A percentile compares a stretch with the other conserved stretches of the same genome.
Evolutionary conservation across 2,113 vertebrate genomes (phyloP).

Genomic region (Pongo abelii): DNA sequence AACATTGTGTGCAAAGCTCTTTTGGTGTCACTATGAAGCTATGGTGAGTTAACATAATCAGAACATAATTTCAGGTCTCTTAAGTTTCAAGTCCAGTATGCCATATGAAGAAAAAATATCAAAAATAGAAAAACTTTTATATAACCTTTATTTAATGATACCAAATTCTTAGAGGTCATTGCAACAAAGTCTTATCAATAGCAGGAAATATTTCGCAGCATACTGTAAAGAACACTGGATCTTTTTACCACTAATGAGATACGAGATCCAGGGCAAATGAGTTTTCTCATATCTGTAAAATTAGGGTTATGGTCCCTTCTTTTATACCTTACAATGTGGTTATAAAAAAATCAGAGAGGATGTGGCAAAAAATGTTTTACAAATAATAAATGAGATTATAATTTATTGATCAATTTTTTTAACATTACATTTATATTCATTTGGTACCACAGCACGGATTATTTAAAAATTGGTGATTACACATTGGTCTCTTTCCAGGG

Average conservation of each 20-base stretch:
- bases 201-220: not conserved
- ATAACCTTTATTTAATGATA: not conserved
- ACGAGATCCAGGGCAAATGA: not conserved
- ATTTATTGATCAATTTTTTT: not conserved
- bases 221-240: not conserved
- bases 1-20: not conserved
- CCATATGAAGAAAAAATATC: not conserved
- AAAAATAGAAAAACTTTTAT: not conserved
- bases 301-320: not conserved
- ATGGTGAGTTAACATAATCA: not conserved
- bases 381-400: not conserved
- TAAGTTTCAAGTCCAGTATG: not conserved
- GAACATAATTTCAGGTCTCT: not conserved
- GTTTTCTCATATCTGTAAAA: not conserved
- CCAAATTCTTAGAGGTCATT: not conserved
- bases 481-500: conserved; percentile 5
- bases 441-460: not conserved
- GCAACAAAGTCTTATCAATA: not conserved
- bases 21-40: not conserved
- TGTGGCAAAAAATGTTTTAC: not conserved
- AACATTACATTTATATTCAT: not conserved
- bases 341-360: not conserved
- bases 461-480: conserved; percentile 2
- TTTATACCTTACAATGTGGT: not conserved
- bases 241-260: not conserved